Evolutionary conservation across 2,888 invertebrate species (phyloP).

Genomic region (Lapara coniferarum): DNA sequence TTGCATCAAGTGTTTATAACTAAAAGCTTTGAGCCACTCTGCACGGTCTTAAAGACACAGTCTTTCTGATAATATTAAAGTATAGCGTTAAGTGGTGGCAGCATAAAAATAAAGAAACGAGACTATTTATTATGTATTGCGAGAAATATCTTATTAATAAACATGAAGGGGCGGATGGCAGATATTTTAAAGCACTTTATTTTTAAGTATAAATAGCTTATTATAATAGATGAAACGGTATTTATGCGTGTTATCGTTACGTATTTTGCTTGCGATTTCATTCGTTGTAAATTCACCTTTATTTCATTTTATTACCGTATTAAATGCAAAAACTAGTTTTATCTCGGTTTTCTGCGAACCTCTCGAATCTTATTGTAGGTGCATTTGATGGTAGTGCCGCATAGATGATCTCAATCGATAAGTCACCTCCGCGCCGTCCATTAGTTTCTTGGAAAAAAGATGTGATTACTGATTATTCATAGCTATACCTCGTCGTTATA

Average conservation of each 20-base stretch:
- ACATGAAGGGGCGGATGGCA: not conserved
- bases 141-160: not conserved
- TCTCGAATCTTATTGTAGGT: no score
- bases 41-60: not conserved
- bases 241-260: no score
- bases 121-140: not conserved
- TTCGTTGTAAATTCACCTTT: no score
- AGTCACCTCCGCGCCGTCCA: constrained; percentile 1
- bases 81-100: not conserved
- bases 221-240: not conserved
- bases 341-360: no score
- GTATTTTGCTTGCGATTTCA: no score
- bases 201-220: not conserved
- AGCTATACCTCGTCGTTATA: not conserved
- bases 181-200: not conserved
- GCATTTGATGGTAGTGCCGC: not conserved
- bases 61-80: constrained; percentile 2
- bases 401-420: constrained; percentile 2
- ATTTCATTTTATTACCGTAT: no score
- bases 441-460: constrained; percentile 4
- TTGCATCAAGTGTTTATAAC: constrained; percentile 18
- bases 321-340: no score
- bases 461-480: not conserved
- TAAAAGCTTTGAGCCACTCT: constrained; percentile 1
- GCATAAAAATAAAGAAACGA: not conserved